Evolutionary conservation across 1,140 invertebrate genomes (phyloP).

Genomic region (Delia radicum): DNA sequence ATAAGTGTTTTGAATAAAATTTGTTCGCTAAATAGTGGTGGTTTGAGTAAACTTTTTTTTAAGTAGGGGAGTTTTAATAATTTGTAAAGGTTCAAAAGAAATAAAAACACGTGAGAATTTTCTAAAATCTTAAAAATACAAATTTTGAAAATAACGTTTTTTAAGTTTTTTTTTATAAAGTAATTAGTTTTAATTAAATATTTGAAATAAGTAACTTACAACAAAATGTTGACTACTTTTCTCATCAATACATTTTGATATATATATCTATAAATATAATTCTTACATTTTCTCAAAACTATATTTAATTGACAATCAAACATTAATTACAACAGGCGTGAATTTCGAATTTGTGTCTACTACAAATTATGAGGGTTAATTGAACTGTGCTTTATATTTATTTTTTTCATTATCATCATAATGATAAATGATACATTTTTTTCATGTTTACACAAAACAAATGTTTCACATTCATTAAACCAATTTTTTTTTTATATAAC

Average conservation of each 20-base stretch:
- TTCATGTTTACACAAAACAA: too few relatives aligned
- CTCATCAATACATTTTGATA: too few relatives aligned
- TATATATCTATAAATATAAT: too few relatives aligned
- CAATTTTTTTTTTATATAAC: too few relatives aligned
- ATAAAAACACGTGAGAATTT: neutral
- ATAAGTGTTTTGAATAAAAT: neutral
- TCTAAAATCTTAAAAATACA: neutral
- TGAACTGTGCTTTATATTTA: neutral
- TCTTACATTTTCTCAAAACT: neutral
- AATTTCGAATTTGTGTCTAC: constrained; percentile 5
- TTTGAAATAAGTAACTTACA: too few relatives aligned
- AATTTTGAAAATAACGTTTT: too few relatives aligned
- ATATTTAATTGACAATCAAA: neutral
- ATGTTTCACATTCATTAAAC: too few relatives aligned
- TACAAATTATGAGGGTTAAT: constrained; percentile 21
- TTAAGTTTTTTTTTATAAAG: too few relatives aligned
- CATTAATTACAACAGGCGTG: neutral
- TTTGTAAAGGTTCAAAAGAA: neutral
- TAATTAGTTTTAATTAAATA: too few relatives aligned
- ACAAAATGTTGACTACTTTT: too few relatives aligned
- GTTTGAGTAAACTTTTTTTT: neutral
- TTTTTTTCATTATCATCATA: neutral
- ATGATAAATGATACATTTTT: too few relatives aligned
- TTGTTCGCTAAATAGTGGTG: neutral
- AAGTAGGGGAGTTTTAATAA: neutral